phyloP scores from a whole-genome alignment of 2,797 vertebrate species.

The Capromys pilorides region DNA sequence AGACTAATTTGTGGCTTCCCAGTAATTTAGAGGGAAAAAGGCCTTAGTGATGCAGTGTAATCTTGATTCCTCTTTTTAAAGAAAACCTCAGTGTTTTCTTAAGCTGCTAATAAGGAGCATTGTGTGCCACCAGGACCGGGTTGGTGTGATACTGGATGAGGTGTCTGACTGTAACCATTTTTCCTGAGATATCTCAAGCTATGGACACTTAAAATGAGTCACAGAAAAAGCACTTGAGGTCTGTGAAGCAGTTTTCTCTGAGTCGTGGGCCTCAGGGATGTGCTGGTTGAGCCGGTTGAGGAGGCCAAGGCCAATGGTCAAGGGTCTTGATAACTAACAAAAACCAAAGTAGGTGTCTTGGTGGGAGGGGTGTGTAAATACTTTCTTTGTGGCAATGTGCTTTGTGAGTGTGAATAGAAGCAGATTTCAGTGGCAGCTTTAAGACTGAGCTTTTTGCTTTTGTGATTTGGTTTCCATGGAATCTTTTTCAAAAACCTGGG shows the following conservation, averaged over 20 bases:
- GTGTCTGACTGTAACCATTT: background rate
- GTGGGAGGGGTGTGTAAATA: conserved; percentile 17
- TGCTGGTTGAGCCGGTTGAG: background rate
- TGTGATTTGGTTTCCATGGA: conserved; percentile 85
- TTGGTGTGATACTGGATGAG: background rate
- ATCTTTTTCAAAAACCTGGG: conserved; percentile 77
- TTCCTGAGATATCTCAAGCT: background rate
- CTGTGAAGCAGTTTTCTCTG: background rate
- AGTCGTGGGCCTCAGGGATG: background rate
- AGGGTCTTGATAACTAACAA: conserved; percentile 65
- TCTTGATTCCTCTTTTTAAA: background rate
- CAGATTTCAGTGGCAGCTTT: conserved; percentile 77
- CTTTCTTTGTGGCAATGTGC: conserved; percentile 59
- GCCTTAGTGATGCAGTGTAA: background rate
- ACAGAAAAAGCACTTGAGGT: background rate
- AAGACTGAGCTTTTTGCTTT: conserved; percentile 77
- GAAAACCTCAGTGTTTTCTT: background rate
- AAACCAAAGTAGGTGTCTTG: conserved; percentile 69
- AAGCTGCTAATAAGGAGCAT: background rate
- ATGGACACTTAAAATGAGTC: background rate
- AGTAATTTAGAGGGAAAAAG: background rate
- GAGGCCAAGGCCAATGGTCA: conserved; percentile 1
- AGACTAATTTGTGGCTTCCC: background rate
- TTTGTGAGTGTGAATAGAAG: conserved; percentile 75
- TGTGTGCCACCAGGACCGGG: background rate